Percentiles rank a stretch among this genome's conserved stretches.
phyloP scores from a whole-genome alignment of 2,888 invertebrate species.

The Emmelina monodactyla region DNA sequence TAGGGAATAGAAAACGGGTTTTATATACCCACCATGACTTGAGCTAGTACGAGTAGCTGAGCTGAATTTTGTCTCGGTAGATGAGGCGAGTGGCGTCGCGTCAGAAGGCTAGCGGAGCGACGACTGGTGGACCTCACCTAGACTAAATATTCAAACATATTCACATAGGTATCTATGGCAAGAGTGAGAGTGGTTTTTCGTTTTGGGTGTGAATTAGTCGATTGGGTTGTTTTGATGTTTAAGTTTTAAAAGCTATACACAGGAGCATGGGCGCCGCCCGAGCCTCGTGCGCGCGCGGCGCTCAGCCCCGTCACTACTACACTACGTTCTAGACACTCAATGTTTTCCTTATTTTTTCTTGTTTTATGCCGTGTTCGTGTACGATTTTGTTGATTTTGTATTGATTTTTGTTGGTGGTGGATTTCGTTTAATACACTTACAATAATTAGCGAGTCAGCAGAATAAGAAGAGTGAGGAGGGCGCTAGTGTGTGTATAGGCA shows the following conservation, averaged over 20 bases:
- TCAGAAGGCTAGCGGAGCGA: conserved; percentile 51
- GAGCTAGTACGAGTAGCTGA: too few species aligned
- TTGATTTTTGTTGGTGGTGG: conserved; percentile 66
- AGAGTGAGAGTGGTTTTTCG: conserved; percentile 67
- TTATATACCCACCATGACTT: too few species aligned
- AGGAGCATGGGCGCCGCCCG: conserved; percentile 50
- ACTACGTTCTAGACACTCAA: conserved; percentile 63
- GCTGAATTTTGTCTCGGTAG: conserved; percentile 67
- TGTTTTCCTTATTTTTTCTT: conserved; percentile 54
- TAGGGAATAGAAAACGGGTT: too few species aligned
- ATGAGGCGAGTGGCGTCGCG: conserved; percentile 60
- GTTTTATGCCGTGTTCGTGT: conserved; percentile 66
- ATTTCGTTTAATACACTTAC: conserved; percentile 65
- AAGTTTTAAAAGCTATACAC: conserved; percentile 59
- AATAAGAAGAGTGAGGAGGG: conserved; percentile 22
- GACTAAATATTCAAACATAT: conserved; percentile 63
- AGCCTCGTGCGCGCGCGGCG: conserved; percentile 43
- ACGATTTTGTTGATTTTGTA: conserved; percentile 61
- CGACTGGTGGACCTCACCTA: conserved; percentile 60
- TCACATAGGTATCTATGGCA: conserved; percentile 67
- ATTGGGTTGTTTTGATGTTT: conserved; percentile 66
- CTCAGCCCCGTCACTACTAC: conserved; percentile 49
- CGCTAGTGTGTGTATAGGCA: conserved; percentile 48
- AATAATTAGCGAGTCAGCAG: conserved; percentile 17
- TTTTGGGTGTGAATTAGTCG: conserved; percentile 67